Evolutionary conservation across 2,797 vertebrate genomes (phyloP).

Genomic region (Neosilurus mollespiculum): DNA sequence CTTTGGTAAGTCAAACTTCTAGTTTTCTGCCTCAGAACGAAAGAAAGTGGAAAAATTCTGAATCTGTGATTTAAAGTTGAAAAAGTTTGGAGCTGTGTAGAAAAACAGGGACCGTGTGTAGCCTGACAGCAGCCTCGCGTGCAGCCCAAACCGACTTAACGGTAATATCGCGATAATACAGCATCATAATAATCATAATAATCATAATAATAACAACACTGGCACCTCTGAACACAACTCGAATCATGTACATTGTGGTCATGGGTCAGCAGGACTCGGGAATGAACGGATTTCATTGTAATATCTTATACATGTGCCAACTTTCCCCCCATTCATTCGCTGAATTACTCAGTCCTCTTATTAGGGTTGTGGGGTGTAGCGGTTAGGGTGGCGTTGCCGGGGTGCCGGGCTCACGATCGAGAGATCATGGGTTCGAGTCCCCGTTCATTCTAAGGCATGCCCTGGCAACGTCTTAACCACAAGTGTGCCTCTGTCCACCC

Average conservation of each 20-base stretch:
- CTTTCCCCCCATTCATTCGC: too few species aligned
- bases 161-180: background rate
- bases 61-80: background rate
- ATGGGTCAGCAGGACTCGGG: background rate
- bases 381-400: too few species aligned
- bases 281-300: background rate
- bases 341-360: too few species aligned
- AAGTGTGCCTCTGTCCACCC: too few species aligned
- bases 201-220: background rate
- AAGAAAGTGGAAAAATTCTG: background rate
- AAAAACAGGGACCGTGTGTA: background rate
- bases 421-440: too few species aligned
- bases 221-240: background rate
- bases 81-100: background rate
- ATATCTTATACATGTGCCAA: background rate
- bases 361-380: too few species aligned
- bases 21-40: background rate
- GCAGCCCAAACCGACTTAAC: background rate
- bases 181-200: too few species aligned
- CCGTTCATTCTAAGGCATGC: too few species aligned
- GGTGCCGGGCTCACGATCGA: too few species aligned
- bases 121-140: background rate
- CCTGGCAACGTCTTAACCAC: too few species aligned
- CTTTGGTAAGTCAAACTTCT: conserved; percentile 77
- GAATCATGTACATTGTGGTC: background rate